Evolutionary conservation across 92 coral and sea anemone genomes (phyloP), one percentile per base, ranked within the genome.

Genomic region (Parazoanthus atlanticus): DNA sequence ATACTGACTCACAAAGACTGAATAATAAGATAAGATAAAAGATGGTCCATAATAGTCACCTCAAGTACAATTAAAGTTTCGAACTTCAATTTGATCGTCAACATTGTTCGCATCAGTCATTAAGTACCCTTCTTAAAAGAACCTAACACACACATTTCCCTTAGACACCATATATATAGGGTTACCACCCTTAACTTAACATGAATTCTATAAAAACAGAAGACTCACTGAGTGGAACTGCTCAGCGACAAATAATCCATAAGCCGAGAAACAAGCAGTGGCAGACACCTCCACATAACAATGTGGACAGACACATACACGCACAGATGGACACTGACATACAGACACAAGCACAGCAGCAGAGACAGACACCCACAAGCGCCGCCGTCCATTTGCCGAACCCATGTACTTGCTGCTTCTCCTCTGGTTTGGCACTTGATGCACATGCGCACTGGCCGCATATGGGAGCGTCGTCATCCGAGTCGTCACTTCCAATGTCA

Each of bases 341-440:
- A 40, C 87, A 84, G 66, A 84, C 87, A 43, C 87, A 84, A 8
- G 87, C 87, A 30, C 78, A 84, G 78, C 87, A 84, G 32, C 87
- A 84, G 2, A 84, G 34, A 70, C 87, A 84, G 17, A 43, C 87
- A 70, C 87, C 76, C 41, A 84, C 77, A 84, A 84, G 74, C 9
- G 78, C 19, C 3, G 78, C 23, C 16, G 78, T 84, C 87, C 87
- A 84, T 46, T 29, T 19, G 12, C 41, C 15, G 30, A 56, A 56
- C 30, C 84, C 72, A 61, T 61, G 3, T 1, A 61, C 26, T 61
- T 21, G n/a, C n/a, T 61, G 69, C 69, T 61, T 61, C 28, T 19
- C 69, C 3, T 21, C n/a, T 23, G 69, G 8, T 10, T 25, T 7
- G 8, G 26, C 69, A 3, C 28, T 5, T 61, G 6, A 1, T 19